These are phyloP conservation scores for Callinectes sapidus DNA, from an alignment of 2,888 invertebrate genomes.

Conservation along the genomic window DNA sequence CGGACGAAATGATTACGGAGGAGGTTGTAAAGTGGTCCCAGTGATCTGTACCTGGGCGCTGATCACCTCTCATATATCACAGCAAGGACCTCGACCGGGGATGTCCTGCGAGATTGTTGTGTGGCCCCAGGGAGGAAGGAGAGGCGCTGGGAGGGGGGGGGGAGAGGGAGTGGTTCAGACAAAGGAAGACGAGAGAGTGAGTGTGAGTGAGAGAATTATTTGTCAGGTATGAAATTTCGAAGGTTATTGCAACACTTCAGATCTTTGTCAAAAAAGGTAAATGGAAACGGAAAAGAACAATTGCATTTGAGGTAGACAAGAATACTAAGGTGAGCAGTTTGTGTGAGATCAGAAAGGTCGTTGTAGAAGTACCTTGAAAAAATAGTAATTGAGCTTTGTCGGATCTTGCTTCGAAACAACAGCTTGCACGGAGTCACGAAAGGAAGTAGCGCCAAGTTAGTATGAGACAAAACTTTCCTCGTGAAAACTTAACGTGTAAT, in stretches of 20 bases:
- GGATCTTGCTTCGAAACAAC: too few relatives aligned
- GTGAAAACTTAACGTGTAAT: background rate
- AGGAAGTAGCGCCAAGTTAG: background rate
- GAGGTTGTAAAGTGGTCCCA: background rate
- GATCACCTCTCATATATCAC: conserved; percentile 23
- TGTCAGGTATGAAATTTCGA: background rate
- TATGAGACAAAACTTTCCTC: background rate
- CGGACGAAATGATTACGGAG: conserved; percentile 11
- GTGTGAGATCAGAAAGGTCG: too few relatives aligned
- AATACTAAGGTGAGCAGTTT: background rate
- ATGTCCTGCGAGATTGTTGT: conserved; percentile 3
- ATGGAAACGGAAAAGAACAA: background rate
- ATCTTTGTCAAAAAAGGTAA: background rate
- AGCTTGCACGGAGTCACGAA: background rate
- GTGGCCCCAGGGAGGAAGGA: conserved; percentile 23
- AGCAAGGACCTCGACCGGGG: conserved; percentile 6
- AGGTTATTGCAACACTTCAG: background rate
- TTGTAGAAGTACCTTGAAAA: too few relatives aligned
- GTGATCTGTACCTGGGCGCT: background rate
- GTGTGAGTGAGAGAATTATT: background rate
- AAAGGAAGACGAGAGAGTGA: background rate
- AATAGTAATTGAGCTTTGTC: too few relatives aligned
- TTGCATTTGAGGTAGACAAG: background rate
- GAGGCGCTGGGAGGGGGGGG: background rate
- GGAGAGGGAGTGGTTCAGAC: background rate